Conservation (phyloP, 2,113 vertebrate species). For the Brienomyrus longianalis region DNA sequence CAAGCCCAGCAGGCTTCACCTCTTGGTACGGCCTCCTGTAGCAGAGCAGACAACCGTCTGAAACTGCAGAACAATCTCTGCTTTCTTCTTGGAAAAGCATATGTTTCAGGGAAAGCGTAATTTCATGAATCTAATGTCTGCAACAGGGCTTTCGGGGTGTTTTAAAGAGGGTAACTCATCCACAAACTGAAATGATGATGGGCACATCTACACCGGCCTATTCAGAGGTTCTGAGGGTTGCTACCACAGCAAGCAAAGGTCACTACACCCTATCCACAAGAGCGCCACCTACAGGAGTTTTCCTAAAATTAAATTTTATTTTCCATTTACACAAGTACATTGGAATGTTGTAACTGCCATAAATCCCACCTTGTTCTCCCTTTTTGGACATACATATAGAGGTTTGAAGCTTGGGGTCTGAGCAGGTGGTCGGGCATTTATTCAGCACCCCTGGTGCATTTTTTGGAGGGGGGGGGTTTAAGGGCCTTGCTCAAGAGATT, state of each 20-base stretch:
- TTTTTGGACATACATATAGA: background rate
- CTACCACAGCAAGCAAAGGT: background rate
- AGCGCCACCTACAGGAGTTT: background rate
- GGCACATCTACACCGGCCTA: background rate
- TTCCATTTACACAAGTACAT: background rate
- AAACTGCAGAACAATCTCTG: background rate
- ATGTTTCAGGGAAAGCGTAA: background rate
- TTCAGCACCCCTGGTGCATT: background rate
- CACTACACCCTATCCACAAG: background rate
- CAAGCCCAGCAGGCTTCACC: conserved; percentile 77
- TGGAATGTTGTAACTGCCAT: background rate
- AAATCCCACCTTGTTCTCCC: background rate
- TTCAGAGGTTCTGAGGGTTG: background rate
- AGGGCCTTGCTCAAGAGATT: background rate
- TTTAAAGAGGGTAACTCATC: background rate
- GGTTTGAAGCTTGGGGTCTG: background rate
- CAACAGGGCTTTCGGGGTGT: background rate
- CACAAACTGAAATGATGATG: background rate
- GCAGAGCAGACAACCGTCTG: background rate
- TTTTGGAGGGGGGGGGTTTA: background rate
- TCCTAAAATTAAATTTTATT: background rate
- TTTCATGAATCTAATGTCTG: background rate
- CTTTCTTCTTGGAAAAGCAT: background rate
- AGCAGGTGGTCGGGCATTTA: background rate
- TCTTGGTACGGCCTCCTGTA: conserved; percentile 59